A percentile compares a stretch with the other conserved stretches of the same genome.
Evolutionary conservation across 2,797 vertebrate genomes (phyloP).

Genomic region (Halcyon smyrnensis): DNA sequence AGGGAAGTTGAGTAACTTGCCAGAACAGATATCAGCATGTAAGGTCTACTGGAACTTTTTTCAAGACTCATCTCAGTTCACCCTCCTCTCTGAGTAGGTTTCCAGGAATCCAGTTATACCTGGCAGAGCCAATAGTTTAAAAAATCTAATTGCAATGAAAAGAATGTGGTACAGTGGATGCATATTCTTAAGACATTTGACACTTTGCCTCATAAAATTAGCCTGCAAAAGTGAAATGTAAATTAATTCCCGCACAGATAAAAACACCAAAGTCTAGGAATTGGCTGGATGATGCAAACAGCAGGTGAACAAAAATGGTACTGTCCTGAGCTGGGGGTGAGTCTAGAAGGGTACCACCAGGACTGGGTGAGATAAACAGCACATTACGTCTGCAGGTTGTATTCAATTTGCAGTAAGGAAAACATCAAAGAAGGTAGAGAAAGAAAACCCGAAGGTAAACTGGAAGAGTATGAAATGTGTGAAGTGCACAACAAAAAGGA

Average conservation of each 20-base stretch:
- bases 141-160: neutral
- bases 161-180: neutral
- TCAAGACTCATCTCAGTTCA: neutral
- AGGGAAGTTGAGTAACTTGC: neutral
- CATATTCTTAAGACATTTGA: neutral
- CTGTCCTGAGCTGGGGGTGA: neutral
- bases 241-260: neutral
- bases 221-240: neutral
- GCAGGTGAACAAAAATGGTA: rapidly evolving
- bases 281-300: neutral
- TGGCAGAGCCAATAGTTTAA: neutral
- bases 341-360: neutral
- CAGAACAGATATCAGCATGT: constrained; percentile 16
- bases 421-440: neutral
- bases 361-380: neutral
- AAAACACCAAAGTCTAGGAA: neutral
- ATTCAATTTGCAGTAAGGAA: neutral
- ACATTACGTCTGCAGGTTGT: neutral
- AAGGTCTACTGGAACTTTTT: neutral
- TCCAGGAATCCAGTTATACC: constrained; percentile 34
- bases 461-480: neutral
- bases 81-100: neutral
- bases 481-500: neutral
- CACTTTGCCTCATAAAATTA: neutral
- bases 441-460: neutral